Base-by-base conservation (phyloP, 2,888 invertebrate genomes). In the Drosophila borborema region DNA sequence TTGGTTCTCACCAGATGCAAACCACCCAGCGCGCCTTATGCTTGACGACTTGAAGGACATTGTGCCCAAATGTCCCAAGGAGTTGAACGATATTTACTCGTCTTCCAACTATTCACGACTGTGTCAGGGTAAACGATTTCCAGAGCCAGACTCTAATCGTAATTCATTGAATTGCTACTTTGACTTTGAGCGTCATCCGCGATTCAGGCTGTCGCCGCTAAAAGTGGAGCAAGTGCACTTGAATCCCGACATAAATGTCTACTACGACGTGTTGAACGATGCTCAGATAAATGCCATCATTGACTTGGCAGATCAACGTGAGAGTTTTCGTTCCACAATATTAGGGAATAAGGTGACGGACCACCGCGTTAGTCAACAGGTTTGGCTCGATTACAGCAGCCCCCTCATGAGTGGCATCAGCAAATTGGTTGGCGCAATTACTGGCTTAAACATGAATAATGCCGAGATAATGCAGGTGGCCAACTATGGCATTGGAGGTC, bases 401-500 rank as follows among this genome's bases (percentile, higher is more conserved):
- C 70, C 81, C 8, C 71, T 80, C 1, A 58, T 77, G 72, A 20
- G n/a, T 0, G 49, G 46, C n/a, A 16, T 87, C 1, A 55, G 71
- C 5, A 40, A 59, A 0, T 14, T 79, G 0, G 71, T 88, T 4
- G 95, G 95, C 60, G 95, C 96, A 90, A 95, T 99, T 94, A 97
- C 98, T 10, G 97, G 97, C 16, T 94, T 99, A 72, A 95, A 95
- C 53, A 95, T 98, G 94, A 93, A 93, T 16, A 97, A 97, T 0
- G 98, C 98, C 0, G 99, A 99, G 93, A 97, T 97, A 88, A 94
- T 99, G 82, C 99, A 99, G 94, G 97, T 99, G 59, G 99, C 98
- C 74, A 99, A 99, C 94, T 99, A 99, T 93, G 99, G 99, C 14
- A 97, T 99, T 80, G 99, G 99, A 1, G 99, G 99, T 0, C 99